Evolutionary conservation across 2,113 vertebrate species (phyloP), one percentile per base, ranked within the genome.

Genomic region (Stigmatopora argus): DNA sequence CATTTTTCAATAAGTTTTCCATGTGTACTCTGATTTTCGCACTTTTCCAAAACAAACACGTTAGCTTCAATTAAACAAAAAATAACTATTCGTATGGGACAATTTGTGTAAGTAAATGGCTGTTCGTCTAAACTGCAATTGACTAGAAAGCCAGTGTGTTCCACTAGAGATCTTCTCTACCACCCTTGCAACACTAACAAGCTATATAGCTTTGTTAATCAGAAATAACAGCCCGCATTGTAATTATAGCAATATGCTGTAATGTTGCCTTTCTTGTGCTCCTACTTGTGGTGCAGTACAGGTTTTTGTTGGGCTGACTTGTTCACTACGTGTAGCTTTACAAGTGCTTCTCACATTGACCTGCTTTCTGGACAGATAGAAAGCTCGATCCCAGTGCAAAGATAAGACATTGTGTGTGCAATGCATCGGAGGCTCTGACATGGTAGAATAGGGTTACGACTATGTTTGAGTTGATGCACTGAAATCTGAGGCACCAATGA

Each of bases 401-500:
- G 64, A 65, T 49, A 53, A 52, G 7, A 61, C 35, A 26, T 66
- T 69, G 65, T 73, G 65, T 61, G 55, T 78, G 51, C 19, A 65
- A 74, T 71, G 69, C 66, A 67, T 73, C 49, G 58, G 19, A 48
- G 60, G 73, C 52, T 66, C 35, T 51, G 64, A 53, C 53, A 60
- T 49, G 21, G 58, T 7, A 65, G 67, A 69, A 26, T 79, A 10
- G 0, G 70, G 64, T 79, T 77, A 77, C 61, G 60, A 67, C 72
- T 70, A 62, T 72, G 70, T 83, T 71, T 82, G 66, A 72, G 74
- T 74, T 78, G 66, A 81, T 73, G 65, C 64, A 73, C 46, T 59
- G 41, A 51, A 79, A 56, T 67, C 65, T 2, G 23, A 73, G 38
- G 56, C 44, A 56, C 55, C 48, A 51, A 72, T 84, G 77, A 83